Evolutionary conservation across 1,140 invertebrate genomes (phyloP), one percentile per base, ranked within the genome.

Genomic region (Drosophila quadrilineata): DNA sequence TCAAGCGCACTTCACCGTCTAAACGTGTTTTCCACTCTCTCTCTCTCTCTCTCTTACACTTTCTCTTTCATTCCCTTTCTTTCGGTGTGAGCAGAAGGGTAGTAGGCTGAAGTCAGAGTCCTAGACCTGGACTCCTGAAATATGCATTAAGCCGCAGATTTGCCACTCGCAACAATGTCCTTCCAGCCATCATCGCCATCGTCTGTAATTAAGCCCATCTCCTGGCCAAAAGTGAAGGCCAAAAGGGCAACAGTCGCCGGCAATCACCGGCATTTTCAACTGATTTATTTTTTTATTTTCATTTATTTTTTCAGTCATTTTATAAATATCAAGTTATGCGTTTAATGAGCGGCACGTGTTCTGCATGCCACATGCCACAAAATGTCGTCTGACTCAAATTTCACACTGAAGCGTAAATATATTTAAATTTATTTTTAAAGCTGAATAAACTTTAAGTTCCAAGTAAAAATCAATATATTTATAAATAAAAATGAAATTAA

Each of bases 321-420:
- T 43, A 70, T 74, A 69, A 74, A 75, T 74, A 86, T 88, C 75
- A 76, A 88, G 85, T 71, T 76, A 85, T 86, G 85, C 80, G 79
- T 88, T 82, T 88, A 88, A 88, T 88, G 85, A 88, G 86, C 64
- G 73, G 59, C 85, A 88, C 85, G 85, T 88, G 85, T 54, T 22
- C 19, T 14, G 26, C 24, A 10, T 33, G 14, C 5, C 35, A 6
- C 21, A 22, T n/a, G n/a, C n/a, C 29, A 1, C 29, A 9, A 10
- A 2, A 9, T 14, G 3, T 3, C 31, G n/a, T n/a, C n/a, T n/a
- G n/a, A n/a, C n/a, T n/a, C n/a, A n/a, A n/a, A n/a, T n/a, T n/a
- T n/a, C n/a, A n/a, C n/a, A n/a, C n/a, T n/a, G n/a, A n/a, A n/a
- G n/a, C n/a, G n/a, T n/a, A n/a, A n/a, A n/a, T n/a, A n/a, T n/a